phyloP scores from a whole-genome alignment of 2,113 vertebrate genomes.

The Centrocercus urophasianus region DNA sequence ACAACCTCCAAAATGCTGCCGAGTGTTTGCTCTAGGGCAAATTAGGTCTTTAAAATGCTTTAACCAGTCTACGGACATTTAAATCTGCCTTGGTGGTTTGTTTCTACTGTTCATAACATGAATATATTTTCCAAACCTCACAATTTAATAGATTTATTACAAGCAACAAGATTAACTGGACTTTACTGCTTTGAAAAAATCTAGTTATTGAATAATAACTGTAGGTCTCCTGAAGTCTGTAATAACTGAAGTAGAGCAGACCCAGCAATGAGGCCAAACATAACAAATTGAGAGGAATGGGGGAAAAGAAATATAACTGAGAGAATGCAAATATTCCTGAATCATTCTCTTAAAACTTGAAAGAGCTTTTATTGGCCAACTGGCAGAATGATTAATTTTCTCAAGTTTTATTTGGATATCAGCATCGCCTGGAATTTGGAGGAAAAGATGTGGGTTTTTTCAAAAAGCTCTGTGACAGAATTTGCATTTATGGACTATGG shows the following conservation, averaged over 20 bases:
- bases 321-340: constrained; percentile 17
- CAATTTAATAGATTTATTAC: constrained; percentile 44
- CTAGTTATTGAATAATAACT: constrained; percentile 37
- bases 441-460: background rate
- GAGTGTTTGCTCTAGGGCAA: background rate
- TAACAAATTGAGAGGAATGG: background rate
- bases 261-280: constrained; percentile 34
- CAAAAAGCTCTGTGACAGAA: background rate
- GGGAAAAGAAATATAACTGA: background rate
- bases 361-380: constrained; percentile 2
- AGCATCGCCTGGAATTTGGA: background rate
- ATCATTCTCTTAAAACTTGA: background rate
- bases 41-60: constrained; percentile 22
- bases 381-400: background rate
- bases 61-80: background rate
- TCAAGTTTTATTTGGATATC: constrained; percentile 31
- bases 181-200: constrained; percentile 6
- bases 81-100: constrained; percentile 8
- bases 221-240: constrained; percentile 1
- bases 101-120: constrained; percentile 10
- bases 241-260: constrained; percentile 21
- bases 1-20: background rate
- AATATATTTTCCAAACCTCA: constrained; percentile 28
- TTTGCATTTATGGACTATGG: background rate
- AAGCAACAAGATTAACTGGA: constrained; percentile 38